A percentile compares a stretch with the other conserved stretches of the same genome.
Evolutionary conservation across 1,140 invertebrate species (phyloP).

Genomic region (Bombus consobrinus): DNA sequence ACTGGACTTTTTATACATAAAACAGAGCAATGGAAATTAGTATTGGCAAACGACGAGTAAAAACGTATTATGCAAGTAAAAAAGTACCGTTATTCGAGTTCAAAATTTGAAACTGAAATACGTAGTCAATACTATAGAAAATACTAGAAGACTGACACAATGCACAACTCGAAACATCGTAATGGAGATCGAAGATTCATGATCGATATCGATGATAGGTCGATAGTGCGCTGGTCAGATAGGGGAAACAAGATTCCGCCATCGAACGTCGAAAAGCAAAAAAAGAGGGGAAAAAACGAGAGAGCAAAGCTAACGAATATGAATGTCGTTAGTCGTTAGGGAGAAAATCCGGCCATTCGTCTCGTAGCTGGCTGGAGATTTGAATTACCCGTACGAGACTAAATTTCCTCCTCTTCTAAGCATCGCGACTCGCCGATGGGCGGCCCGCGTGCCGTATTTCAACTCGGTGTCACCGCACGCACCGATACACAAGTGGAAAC

Average conservation of each 20-base stretch:
- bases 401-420: constrained; percentile 43
- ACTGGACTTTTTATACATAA: background rate
- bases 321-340: constrained; percentile 23
- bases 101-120: background rate
- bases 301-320: background rate
- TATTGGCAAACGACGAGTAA: background rate
- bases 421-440: constrained; percentile 40
- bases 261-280: background rate
- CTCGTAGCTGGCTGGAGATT: constrained; percentile 25
- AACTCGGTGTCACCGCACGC: constrained; percentile 60
- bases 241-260: background rate
- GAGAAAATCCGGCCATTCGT: constrained; percentile 6
- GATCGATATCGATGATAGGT: background rate
- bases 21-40: background rate
- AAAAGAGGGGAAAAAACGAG: background rate
- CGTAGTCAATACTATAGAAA: background rate
- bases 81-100: background rate
- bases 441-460: constrained; percentile 59
- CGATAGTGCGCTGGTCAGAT: background rate
- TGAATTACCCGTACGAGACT: constrained; percentile 47
- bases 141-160: background rate
- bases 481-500: constrained; percentile 60
- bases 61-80: background rate
- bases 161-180: background rate
- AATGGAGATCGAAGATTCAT: background rate